These are phyloP conservation scores for Brachyrhaphis roseni DNA, from an alignment of 2,797 vertebrate species.

Conservation along the genomic window DNA sequence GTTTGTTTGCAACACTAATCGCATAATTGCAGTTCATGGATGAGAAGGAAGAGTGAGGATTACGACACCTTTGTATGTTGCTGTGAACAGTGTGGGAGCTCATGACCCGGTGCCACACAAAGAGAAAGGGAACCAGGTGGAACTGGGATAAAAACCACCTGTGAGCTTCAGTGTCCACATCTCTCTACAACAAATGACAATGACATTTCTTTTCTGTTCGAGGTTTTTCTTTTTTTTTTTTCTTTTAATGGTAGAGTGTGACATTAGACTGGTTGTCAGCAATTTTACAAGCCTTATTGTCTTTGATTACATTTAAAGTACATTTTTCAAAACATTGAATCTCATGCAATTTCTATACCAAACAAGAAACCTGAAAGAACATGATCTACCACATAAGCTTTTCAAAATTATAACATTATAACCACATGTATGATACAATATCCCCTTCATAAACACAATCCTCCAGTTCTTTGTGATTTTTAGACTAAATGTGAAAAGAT, in stretches of 20 bases:
- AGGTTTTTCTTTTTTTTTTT: background rate
- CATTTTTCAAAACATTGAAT: background rate
- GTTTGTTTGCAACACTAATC: slow-evolving; percentile 70
- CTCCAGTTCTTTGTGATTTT: background rate
- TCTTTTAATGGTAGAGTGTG: background rate
- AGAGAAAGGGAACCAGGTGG: slow-evolving; percentile 51
- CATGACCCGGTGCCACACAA: slow-evolving; percentile 63
- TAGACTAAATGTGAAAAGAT: too few species aligned
- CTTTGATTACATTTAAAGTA: background rate
- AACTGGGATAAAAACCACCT: slow-evolving; percentile 60
- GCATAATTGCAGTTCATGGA: slow-evolving; percentile 71
- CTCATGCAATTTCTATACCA: background rate
- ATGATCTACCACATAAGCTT: background rate
- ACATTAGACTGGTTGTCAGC: background rate
- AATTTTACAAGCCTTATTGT: background rate
- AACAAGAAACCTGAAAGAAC: background rate
- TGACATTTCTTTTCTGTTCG: slow-evolving; percentile 7
- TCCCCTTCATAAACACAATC: background rate
- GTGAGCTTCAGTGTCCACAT: slow-evolving; percentile 51
- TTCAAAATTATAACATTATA: background rate
- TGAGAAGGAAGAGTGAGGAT: slow-evolving; percentile 77
- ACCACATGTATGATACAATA: background rate
- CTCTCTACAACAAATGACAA: slow-evolving; percentile 22
- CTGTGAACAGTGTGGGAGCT: slow-evolving; percentile 63
- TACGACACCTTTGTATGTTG: slow-evolving; percentile 53